These are phyloP conservation scores for Tympanuchus pallidicinctus DNA, from an alignment of 2,113 vertebrate genomes.

Conservation along the genomic window DNA sequence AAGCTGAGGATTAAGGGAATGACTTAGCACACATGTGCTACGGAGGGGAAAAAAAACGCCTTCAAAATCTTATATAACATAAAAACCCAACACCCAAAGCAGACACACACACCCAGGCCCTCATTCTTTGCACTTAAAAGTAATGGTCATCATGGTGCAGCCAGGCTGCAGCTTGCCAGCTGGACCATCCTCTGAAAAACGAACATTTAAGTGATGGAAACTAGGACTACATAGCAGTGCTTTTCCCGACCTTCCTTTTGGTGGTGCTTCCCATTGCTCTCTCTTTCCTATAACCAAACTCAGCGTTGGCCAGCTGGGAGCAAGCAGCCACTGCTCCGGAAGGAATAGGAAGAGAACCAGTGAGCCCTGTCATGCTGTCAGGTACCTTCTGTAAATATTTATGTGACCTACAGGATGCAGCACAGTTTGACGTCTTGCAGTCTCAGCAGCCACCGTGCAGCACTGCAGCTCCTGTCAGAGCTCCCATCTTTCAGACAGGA, in stretches of 20 bases:
- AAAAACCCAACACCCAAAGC: not conserved
- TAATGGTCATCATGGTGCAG: not conserved
- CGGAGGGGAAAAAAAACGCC: not conserved
- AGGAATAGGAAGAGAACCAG: not conserved
- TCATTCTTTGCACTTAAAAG: not conserved
- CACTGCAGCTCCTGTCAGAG: not conserved
- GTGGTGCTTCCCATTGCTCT: not conserved
- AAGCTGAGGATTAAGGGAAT: slow-evolving; percentile 25
- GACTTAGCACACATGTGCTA: not conserved
- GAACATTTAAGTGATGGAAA: not conserved
- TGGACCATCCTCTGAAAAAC: not conserved
- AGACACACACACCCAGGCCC: not conserved
- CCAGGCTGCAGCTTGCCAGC: not conserved
- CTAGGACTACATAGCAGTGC: fast-evolving
- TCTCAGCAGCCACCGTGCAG: not conserved
- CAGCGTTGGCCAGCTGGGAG: not conserved
- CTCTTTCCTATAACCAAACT: not conserved
- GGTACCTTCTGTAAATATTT: slow-evolving; percentile 15
- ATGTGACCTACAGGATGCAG: not conserved
- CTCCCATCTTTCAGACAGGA: not conserved
- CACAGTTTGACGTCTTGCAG: not conserved
- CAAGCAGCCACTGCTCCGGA: not conserved
- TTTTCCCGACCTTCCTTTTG: not conserved
- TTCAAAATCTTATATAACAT: slow-evolving; percentile 33
- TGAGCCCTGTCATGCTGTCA: not conserved